Percentiles rank a stretch among this genome's conserved stretches.
These are phyloP conservation scores for Galerucella calmariensis DNA, from an alignment of 2,888 invertebrate genomes.

Conservation along the genomic window DNA sequence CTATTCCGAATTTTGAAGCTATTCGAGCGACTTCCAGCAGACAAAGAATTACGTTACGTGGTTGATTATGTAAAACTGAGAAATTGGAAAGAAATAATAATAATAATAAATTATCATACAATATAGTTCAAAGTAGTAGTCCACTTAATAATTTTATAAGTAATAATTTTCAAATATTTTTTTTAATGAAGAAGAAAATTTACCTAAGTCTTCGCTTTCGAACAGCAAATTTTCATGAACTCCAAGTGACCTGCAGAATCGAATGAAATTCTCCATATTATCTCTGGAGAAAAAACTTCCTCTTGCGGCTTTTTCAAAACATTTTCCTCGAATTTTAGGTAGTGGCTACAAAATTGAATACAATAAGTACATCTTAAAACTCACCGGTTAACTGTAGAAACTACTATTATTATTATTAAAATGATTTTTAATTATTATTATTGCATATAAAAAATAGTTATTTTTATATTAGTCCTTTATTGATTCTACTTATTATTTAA, in stretches of 20 bases:
- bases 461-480: too few relatives aligned
- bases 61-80: slow-evolving; percentile 83
- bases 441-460: too few relatives aligned
- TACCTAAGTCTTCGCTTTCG: slow-evolving; percentile 90
- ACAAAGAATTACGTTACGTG: slow-evolving; percentile 85
- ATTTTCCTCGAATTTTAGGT: slow-evolving; percentile 79
- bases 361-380: not conserved
- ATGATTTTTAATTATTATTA: too few relatives aligned
- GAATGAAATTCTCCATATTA: slow-evolving; percentile 89
- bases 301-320: slow-evolving; percentile 85
- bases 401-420: too few relatives aligned
- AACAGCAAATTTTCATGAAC: slow-evolving; percentile 89
- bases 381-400: too few relatives aligned
- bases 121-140: too few relatives aligned
- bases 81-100: slow-evolving; percentile 1
- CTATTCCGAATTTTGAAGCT: slow-evolving; percentile 80
- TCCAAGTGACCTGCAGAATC: slow-evolving; percentile 85
- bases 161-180: not conserved
- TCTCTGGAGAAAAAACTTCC: slow-evolving; percentile 90
- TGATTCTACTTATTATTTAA: too few relatives aligned
- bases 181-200: slow-evolving; percentile 45
- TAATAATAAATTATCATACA: too few relatives aligned
- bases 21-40: slow-evolving; percentile 86
- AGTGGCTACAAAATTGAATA: slow-evolving; percentile 68
- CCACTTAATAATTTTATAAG: too few relatives aligned